Conservation (phyloP, 2,888 invertebrate species). For the Agrochola litura region DNA sequence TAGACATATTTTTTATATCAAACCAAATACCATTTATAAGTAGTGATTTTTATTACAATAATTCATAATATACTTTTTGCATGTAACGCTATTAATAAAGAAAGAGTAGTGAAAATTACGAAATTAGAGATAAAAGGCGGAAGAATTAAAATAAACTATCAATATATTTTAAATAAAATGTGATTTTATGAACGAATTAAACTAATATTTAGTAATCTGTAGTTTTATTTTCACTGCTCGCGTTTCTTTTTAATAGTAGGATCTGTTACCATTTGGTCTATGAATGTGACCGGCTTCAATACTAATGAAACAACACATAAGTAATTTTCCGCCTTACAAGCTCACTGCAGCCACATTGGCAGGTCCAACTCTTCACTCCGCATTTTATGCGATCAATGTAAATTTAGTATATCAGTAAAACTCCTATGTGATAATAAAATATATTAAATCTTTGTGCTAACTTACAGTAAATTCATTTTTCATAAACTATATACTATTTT, state of each 20-base stretch:
- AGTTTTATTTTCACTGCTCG: slow-evolving; percentile 44
- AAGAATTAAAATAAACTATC: slow-evolving; percentile 55
- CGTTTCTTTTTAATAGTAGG: slow-evolving; percentile 11
- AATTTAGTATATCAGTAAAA: slow-evolving; percentile 89
- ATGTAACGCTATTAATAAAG: slow-evolving; percentile 13
- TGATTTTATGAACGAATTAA: slow-evolving; percentile 45
- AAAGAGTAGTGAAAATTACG: slow-evolving; percentile 44
- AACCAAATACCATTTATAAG: slow-evolving; percentile 7
- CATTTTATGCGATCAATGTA: slow-evolving; percentile 87
- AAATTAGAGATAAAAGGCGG: slow-evolving; percentile 62
- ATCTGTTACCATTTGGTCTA: slow-evolving; percentile 3
- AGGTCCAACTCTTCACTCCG: slow-evolving; percentile 79
- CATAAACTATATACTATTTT: slow-evolving; percentile 88
- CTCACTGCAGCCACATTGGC: slow-evolving; percentile 81
- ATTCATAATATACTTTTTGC: neutral
- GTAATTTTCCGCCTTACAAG: slow-evolving; percentile 73
- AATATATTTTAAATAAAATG: slow-evolving; percentile 31
- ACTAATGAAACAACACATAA: slow-evolving; percentile 45
- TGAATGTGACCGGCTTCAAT: slow-evolving; percentile 60
- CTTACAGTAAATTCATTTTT: slow-evolving; percentile 90
- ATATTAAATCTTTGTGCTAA: slow-evolving; percentile 91
- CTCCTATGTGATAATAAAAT: slow-evolving; percentile 90
- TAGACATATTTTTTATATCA: neutral
- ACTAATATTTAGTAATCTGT: slow-evolving; percentile 16
- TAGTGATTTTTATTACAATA: slow-evolving; percentile 11